Percentiles rank a stretch among this genome's conserved stretches.
phyloP scores from a whole-genome alignment of 2,888 invertebrate genomes.

The Papilio gigon region DNA sequence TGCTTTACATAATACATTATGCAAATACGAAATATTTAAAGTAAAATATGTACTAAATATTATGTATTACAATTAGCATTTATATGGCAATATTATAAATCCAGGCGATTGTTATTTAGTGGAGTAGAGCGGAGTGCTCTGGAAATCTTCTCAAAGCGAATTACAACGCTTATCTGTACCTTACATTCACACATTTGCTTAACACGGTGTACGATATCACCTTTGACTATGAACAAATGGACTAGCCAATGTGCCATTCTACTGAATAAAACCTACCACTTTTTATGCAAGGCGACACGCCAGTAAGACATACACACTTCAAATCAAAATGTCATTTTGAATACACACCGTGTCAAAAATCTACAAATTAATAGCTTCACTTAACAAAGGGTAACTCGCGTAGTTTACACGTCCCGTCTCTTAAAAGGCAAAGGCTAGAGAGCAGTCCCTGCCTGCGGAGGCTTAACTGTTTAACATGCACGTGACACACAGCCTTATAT shows the following conservation, averaged over 20 bases:
- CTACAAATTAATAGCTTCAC: background rate
- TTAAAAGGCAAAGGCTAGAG: background rate
- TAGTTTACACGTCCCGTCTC: background rate
- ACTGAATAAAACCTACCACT: background rate
- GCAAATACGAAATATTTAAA: no score
- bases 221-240: background rate
- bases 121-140: no score
- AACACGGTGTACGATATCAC: constrained; percentile 10
- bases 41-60: no score
- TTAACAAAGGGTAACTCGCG: background rate
- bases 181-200: constrained; percentile 16
- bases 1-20: no score
- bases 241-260: background rate
- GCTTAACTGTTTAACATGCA: constrained; percentile 16
- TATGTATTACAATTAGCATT: background rate
- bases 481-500: constrained; percentile 11
- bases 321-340: background rate
- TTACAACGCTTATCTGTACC: constrained; percentile 5
- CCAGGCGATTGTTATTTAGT: background rate
- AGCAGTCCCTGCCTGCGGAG: background rate
- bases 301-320: no score
- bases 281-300: background rate
- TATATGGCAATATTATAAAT: background rate
- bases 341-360: background rate
- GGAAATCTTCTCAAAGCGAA: background rate